Percentiles rank a stretch among this genome's conserved stretches.
phyloP scores from a whole-genome alignment of 2,113 vertebrate species.

The Myrmecobius fasciatus region DNA sequence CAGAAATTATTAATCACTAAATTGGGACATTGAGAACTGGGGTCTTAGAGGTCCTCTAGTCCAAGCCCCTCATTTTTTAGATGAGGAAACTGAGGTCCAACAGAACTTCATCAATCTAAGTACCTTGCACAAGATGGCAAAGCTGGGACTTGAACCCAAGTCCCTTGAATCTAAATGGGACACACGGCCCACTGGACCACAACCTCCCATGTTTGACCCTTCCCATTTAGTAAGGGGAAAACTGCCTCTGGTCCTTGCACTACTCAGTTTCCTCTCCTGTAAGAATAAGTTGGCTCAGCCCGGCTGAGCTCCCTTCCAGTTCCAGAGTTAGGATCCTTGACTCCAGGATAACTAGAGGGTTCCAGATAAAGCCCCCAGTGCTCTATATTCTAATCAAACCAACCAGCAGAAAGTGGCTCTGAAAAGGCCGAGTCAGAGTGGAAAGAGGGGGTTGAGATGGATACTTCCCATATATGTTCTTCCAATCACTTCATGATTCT shows the following conservation, averaged over 20 bases:
- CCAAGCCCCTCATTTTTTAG: background rate
- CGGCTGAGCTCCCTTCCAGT: background rate
- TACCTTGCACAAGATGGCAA: conserved; percentile 16
- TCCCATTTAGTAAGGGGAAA: background rate
- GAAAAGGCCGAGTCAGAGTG: background rate
- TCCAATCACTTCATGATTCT: background rate
- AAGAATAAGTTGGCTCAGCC: background rate
- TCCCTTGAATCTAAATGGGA: background rate
- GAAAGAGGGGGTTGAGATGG: background rate
- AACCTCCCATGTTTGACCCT: background rate
- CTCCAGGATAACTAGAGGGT: background rate
- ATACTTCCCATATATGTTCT: background rate
- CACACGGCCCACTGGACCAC: accelerated
- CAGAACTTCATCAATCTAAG: background rate
- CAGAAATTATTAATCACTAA: no score
- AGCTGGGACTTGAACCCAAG: background rate
- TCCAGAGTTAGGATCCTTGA: background rate
- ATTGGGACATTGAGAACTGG: background rate
- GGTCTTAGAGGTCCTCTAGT: background rate
- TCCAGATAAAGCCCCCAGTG: background rate
- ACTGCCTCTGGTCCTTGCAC: background rate
- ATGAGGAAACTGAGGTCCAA: conserved; percentile 7
- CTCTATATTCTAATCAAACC: background rate
- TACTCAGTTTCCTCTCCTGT: background rate
- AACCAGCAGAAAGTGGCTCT: background rate